Evolutionary conservation across 2,113 vertebrate genomes (phyloP), one percentile per base, ranked within the genome.

Genomic region (Oriolus oriolus): DNA sequence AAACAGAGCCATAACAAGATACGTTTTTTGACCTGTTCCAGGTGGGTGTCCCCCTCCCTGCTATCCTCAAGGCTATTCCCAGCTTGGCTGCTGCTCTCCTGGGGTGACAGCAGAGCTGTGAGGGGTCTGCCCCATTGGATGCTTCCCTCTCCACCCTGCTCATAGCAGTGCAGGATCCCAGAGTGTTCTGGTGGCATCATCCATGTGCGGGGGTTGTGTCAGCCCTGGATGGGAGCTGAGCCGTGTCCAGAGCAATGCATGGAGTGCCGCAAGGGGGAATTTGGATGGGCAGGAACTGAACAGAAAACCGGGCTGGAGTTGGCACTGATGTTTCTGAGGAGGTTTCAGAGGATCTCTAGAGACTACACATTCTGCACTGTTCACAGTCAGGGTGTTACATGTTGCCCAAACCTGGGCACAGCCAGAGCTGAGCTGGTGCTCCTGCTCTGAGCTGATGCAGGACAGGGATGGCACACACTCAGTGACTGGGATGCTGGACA

Each of bases 161-260:
- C 39, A 16, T 23, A 17, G 61, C 42, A 10, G 3, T 20, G 5
- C 35, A 26, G 70, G 53, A 49, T 39, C 64, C 27, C 73, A 47
- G 17, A n/a, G 23, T 2, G 18, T 68, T 87, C n/a, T 28, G 22
- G 35, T 42, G 64, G 20, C 42, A 41, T 16, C 71, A 2, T 27
- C 35, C 23, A 2, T 0, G 1, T 30, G 33, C 5, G 7, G 56
- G 7, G 45, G 26, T 16, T 37, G 30, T 41, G 6, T 21, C 60
- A 39, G n/a, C 30, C 37, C 18, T 5, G 24, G 45, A 11, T 35
- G 33, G 45, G 75, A 77, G 63, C 47, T 45, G 50, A 20, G 20
- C 47, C 0, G 0, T 19, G 37, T 13, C 61, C 9, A 4, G 28
- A 35, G 37, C 41, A 16, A 24, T 63, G 28, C 14, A 11, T 54